Conservation (phyloP, 2,888 invertebrate genomes). For the Geotrupes spiniger region DNA sequence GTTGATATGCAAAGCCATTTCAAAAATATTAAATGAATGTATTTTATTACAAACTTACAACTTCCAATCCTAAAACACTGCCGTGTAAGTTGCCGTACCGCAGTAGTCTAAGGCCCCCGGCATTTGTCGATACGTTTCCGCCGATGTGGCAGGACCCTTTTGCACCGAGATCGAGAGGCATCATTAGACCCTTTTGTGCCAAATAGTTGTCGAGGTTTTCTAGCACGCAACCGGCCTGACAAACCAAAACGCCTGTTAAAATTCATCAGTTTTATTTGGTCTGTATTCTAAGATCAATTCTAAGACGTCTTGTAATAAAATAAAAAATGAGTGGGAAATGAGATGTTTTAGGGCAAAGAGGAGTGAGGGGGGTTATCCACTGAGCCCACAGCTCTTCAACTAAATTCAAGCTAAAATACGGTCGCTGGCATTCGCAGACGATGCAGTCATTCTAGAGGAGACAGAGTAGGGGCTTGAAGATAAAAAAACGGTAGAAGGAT, state of each 20-base stretch:
- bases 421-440: too few relatives aligned
- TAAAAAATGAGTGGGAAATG: too few relatives aligned
- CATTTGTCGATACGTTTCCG: constrained; percentile 95
- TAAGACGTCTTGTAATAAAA: neutral
- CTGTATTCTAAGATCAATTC: neutral
- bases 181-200: constrained; percentile 72
- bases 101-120: constrained; percentile 90
- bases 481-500: too few relatives aligned
- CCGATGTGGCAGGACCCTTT: constrained; percentile 96
- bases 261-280: neutral
- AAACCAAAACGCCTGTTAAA: constrained; percentile 66
- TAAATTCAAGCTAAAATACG: too few relatives aligned
- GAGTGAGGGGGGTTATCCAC: too few relatives aligned
- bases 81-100: constrained; percentile 95
- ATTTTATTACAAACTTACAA: constrained; percentile 61
- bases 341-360: too few relatives aligned
- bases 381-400: too few relatives aligned
- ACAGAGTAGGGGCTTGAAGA: too few relatives aligned
- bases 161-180: constrained; percentile 95
- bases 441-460: too few relatives aligned
- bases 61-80: constrained; percentile 86
- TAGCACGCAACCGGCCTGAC: constrained; percentile 93
- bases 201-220: constrained; percentile 79
- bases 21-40: too few relatives aligned
- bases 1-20: too few relatives aligned